Evolutionary conservation across 1,140 invertebrate species (phyloP).

Genomic region (Pseudomyrmex flavicornis): DNA sequence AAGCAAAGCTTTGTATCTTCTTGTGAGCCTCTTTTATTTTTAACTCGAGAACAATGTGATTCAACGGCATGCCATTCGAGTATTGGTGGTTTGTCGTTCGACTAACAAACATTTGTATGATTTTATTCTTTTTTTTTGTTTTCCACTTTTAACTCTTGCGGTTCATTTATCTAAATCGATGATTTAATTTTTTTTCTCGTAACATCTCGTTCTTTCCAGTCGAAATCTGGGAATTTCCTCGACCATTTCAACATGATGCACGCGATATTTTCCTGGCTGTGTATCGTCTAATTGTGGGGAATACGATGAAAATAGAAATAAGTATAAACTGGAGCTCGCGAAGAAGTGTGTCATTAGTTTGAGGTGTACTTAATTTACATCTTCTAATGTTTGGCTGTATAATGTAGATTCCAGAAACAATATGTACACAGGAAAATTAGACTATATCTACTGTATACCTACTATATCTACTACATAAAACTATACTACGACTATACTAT

Average conservation of each 20-base stretch:
- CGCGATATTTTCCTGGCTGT: constrained; percentile 3
- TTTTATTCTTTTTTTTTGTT: constrained; percentile 17
- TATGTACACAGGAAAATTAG: too few species aligned
- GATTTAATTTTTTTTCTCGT: constrained; percentile 26
- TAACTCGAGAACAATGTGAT: constrained; percentile 62
- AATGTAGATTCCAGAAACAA: too few species aligned
- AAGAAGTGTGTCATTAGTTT: not conserved
- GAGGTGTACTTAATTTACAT: not conserved
- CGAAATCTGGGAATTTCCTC: constrained; percentile 42
- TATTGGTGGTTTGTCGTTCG: not conserved
- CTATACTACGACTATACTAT: too few species aligned
- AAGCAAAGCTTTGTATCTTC: constrained; percentile 35
- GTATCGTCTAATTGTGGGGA: not conserved
- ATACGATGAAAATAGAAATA: constrained; percentile 28
- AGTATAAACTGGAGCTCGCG: not conserved
- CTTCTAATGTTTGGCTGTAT: not conserved
- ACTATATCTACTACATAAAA: too few species aligned
- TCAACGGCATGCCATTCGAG: constrained; percentile 52
- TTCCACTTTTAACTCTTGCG: constrained; percentile 16
- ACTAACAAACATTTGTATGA: constrained; percentile 22
- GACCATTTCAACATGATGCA: not conserved
- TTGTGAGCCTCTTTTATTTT: constrained; percentile 60
- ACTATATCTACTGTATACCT: too few species aligned
- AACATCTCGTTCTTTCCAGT: not conserved
- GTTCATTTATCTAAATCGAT: constrained; percentile 23